Evolutionary conservation across 2,113 vertebrate genomes (phyloP).

Genomic region (Litocranius walleri): DNA sequence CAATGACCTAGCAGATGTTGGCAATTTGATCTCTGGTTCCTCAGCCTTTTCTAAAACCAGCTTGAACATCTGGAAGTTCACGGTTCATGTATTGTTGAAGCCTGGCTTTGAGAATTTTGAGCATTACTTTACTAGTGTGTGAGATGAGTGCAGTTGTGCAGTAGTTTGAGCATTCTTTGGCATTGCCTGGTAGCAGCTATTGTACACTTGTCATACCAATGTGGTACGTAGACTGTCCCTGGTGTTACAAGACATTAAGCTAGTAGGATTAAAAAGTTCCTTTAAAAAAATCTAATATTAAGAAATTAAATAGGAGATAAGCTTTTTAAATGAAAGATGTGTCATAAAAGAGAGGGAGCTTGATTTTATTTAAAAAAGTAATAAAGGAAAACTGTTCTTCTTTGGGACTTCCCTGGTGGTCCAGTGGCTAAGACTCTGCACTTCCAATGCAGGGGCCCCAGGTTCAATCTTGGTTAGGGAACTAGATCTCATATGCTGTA

Average conservation of each 20-base stretch:
- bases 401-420: not conserved
- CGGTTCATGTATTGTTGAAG: not conserved
- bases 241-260: not conserved
- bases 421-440: not conserved
- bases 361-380: not conserved
- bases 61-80: not conserved
- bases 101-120: not conserved
- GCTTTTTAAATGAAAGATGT: not conserved
- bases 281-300: not conserved
- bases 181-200: not conserved
- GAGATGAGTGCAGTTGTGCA: not conserved
- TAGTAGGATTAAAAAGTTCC: not conserved
- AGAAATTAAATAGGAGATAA: not conserved
- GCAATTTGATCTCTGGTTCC: not conserved
- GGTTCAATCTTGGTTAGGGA: not conserved
- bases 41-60: not conserved
- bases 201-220: not conserved
- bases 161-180: not conserved
- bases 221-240: not conserved
- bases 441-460: not conserved
- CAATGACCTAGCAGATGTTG: accelerated
- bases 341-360: not conserved
- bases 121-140: not conserved
- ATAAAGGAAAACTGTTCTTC: not conserved
- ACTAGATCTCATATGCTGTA: not conserved